Evolutionary conservation across 2,113 vertebrate species (phyloP), one percentile per base, ranked within the genome.

Genomic region (Platichthys flesus): DNA sequence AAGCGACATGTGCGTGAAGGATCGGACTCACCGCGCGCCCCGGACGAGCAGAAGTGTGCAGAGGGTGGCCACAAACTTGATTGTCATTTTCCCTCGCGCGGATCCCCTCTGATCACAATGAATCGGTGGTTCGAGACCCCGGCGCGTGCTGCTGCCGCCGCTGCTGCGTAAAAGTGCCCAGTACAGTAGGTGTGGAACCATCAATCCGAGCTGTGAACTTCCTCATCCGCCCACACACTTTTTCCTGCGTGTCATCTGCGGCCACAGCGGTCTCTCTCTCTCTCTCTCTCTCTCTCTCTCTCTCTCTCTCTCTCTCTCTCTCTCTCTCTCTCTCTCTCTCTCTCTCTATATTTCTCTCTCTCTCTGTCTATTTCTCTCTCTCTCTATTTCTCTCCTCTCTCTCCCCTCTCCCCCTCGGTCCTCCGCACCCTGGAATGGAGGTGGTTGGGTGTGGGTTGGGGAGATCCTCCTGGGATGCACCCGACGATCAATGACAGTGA

Each of bases 211-310:
- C 81, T 73, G 84, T 64, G 58, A 93, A 93, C 89, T 93, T 91
- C 91, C 40, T 26, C 85, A 85, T 82, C 87, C 90, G 79, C 90
- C 91, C 87, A 92, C 87, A 59, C 87, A 78, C 88, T 86, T 80
- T 81, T 68, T 60, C 16, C 78, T 84, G 77, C 86, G 75, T 81
- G 83, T 81, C 87, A 85, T 83, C 75, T 26, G 81, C 79, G 82
- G 57, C 78, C 74, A 59, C 83, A 15, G 71, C 68, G 57, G 61
- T 62, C 70, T 67, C 37, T 18, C 14, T 49, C 47, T 49, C 47
- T 16, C 13, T 18, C 47, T 49, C 47, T 18, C 13, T 18, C 47
- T 49, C 47, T 64, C 52, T 12, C 37, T 40, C 37, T 40, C 37
- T 40, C 31, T 35, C 31, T 35, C 42, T 47, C 42, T 13, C 10